Percentiles rank a stretch among this genome's conserved stretches.
Evolutionary conservation across 1,140 invertebrate genomes (phyloP).

Genomic region (Drosophila tropicalis): DNA sequence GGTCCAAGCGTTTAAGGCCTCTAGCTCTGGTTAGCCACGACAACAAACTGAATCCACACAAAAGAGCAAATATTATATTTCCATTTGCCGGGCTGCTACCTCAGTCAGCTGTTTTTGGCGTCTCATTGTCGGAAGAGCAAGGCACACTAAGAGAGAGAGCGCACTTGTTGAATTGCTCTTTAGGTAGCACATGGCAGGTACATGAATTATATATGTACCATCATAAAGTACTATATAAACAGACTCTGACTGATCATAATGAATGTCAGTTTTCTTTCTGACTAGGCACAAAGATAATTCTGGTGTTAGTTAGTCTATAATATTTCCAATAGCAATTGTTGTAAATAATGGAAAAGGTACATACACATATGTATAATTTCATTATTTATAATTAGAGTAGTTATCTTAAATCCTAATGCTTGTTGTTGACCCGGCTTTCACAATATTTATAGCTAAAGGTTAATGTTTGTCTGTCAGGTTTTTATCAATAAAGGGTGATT

Average conservation of each 20-base stretch:
- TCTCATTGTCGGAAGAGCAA: not conserved
- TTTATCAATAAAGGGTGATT: not conserved
- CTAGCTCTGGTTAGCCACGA: conserved; percentile 43
- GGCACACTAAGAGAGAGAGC: conserved; percentile 2
- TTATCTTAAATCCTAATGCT: not conserved
- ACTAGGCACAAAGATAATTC: not conserved
- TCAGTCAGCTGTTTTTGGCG: conserved; percentile 49
- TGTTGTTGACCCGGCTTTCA: not conserved
- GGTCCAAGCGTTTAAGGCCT: conserved; percentile 19
- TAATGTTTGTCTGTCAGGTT: not conserved
- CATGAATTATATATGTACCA: not conserved
- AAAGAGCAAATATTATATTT: conserved; percentile 22
- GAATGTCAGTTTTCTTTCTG: conserved; percentile 19
- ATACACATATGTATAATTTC: not conserved
- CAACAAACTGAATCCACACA: conserved; percentile 59
- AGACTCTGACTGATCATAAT: conserved; percentile 16
- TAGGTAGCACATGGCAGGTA: conserved; percentile 8
- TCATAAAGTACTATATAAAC: not conserved
- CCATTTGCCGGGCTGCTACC: conserved; percentile 40
- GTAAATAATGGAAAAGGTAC: not conserved
- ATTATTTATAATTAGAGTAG: not conserved
- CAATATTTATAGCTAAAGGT: conserved; percentile 3
- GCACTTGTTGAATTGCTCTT: conserved; percentile 8
- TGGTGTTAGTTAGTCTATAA: not conserved
- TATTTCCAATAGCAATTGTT: not conserved